Evolutionary conservation across 2,113 vertebrate species (phyloP).

Genomic region (Mesitornis unicolor): DNA sequence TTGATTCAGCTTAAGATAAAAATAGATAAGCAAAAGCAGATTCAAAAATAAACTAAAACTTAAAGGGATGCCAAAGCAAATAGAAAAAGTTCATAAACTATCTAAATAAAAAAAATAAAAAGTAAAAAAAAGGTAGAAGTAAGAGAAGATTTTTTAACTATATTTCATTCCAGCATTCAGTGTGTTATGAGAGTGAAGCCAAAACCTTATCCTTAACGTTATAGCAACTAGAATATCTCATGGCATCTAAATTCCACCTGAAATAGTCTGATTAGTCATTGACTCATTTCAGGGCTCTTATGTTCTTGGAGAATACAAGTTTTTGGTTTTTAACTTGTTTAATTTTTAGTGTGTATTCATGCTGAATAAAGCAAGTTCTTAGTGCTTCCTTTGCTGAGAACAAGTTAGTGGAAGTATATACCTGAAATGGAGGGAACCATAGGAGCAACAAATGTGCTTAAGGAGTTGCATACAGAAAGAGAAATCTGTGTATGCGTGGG

Average conservation of each 20-base stretch:
- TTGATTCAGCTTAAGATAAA: neutral
- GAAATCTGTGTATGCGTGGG: neutral
- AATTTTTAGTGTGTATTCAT: neutral
- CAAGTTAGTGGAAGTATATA: neutral
- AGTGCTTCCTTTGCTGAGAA: neutral
- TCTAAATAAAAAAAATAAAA: neutral
- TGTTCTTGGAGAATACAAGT: neutral
- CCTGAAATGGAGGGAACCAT: neutral
- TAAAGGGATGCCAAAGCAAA: neutral
- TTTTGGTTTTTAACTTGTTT: neutral
- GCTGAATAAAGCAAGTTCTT: neutral
- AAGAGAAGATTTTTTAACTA: neutral
- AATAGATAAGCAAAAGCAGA: neutral
- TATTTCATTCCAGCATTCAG: neutral
- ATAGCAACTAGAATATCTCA: neutral
- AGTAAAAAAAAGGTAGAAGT: neutral
- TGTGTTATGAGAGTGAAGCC: neutral
- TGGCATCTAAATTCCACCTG: neutral
- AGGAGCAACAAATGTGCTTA: neutral
- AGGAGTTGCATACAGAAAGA: neutral
- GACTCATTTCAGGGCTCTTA: neutral
- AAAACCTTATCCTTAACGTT: neutral
- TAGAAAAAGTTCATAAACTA: neutral
- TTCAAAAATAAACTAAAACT: neutral
- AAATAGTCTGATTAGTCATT: neutral